Conservation (phyloP, 2,888 invertebrate genomes). For the Leptinotarsa peninsularis region DNA sequence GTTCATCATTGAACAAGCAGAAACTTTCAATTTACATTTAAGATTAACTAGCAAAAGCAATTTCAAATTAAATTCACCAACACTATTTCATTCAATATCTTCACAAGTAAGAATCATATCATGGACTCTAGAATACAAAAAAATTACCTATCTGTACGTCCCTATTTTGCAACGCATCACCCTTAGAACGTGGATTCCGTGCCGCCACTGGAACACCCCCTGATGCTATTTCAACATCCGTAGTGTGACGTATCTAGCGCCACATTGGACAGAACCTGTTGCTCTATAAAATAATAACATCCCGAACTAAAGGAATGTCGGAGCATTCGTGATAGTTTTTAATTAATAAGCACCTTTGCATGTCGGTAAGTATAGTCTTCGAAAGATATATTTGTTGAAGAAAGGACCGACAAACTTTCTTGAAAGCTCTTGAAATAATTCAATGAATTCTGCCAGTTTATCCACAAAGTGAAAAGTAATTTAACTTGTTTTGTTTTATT, state of each 20-base stretch:
- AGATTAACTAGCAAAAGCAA: no score
- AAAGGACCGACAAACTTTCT: background rate
- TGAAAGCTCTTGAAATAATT: background rate
- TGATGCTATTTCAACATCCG: conserved; percentile 43
- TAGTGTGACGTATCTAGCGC: conserved; percentile 57
- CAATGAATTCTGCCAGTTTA: background rate
- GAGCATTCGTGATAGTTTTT: conserved; percentile 28
- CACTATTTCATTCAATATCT: no score
- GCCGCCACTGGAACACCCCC: conserved; percentile 41
- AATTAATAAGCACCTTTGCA: conserved; percentile 26
- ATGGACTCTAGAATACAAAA: no score
- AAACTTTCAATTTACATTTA: no score
- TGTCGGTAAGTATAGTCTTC: conserved; percentile 14
- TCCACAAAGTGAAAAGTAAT: background rate
- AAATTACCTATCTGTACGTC: no score
- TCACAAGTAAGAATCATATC: no score
- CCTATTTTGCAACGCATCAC: no score
- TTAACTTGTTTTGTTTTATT: background rate
- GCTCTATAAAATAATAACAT: conserved; percentile 52
- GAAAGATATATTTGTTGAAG: background rate
- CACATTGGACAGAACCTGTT: conserved; percentile 59
- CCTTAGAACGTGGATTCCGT: background rate
- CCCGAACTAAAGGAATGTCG: conserved; percentile 20
- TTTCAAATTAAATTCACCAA: no score
- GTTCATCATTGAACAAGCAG: no score